Evolutionary conservation across 2,113 vertebrate species (phyloP).

Genomic region (Lepus americanus): DNA sequence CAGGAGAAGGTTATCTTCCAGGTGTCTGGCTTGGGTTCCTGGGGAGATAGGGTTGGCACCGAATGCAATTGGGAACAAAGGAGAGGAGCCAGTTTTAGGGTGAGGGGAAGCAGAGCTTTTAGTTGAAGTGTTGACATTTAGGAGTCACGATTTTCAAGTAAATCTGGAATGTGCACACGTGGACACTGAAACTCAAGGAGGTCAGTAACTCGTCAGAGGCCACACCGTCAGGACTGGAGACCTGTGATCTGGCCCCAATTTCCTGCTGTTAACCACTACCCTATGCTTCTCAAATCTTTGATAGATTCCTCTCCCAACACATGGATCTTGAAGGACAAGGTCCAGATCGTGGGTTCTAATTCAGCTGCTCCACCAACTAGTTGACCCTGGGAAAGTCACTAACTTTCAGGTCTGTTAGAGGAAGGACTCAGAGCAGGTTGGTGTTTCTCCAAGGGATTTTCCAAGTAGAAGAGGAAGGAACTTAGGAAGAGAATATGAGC

Average conservation of each 20-base stretch:
- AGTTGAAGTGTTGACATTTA: background rate
- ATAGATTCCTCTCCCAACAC: background rate
- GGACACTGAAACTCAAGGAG: background rate
- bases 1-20: background rate
- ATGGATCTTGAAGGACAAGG: background rate
- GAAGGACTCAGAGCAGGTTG: no score
- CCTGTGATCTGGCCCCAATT: background rate
- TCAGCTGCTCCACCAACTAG: background rate
- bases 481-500: background rate
- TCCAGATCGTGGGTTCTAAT: background rate
- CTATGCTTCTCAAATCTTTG: background rate
- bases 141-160: background rate
- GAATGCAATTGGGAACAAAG: background rate
- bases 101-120: background rate
- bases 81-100: background rate
- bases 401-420: background rate
- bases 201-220: background rate
- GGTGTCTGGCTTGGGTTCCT: background rate
- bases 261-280: background rate
- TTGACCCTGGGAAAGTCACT: background rate
- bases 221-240: background rate
- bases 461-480: background rate
- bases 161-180: background rate
- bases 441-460: background rate
- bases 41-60: background rate